phyloP scores from a whole-genome alignment of 2,888 invertebrate genomes.

The Caenorhabditis afra region DNA sequence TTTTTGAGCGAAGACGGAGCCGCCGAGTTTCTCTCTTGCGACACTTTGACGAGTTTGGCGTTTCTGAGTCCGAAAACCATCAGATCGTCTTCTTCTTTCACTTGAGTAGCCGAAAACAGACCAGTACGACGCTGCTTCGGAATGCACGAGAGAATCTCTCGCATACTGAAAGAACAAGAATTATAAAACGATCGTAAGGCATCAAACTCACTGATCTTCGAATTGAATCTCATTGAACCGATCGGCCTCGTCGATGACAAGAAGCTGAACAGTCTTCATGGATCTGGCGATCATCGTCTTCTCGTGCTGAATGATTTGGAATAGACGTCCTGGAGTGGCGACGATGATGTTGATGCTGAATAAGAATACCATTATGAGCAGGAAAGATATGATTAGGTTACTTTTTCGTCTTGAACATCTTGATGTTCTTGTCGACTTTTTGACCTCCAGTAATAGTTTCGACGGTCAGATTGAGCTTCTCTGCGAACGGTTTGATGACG shows the following conservation, averaged over 20 bases:
- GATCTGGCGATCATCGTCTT: constrained; percentile 58
- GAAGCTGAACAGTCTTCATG: constrained; percentile 83
- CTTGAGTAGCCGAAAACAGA: constrained; percentile 98
- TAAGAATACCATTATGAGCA: not conserved
- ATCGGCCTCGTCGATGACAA: constrained; percentile 97
- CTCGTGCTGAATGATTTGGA: constrained; percentile 85
- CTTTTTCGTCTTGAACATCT: constrained; percentile 71
- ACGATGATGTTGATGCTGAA: constrained; percentile 88
- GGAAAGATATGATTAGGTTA: no score
- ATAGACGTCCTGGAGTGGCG: constrained; percentile 94
- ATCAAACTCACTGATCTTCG: constrained; percentile 82
- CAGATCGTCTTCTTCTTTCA: constrained; percentile 91
- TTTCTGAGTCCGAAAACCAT: constrained; percentile 88
- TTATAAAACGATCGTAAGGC: not conserved
- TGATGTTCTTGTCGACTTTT: constrained; percentile 62
- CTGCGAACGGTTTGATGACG: constrained; percentile 65
- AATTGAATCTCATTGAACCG: constrained; percentile 94
- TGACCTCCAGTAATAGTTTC: constrained; percentile 81
- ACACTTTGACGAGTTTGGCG: constrained; percentile 68
- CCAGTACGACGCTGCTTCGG: constrained; percentile 96
- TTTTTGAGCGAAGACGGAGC: constrained; percentile 68
- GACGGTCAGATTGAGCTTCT: constrained; percentile 58
- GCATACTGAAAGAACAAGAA: constrained; percentile 83
- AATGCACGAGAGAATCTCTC: constrained; percentile 91
- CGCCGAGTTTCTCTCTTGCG: constrained; percentile 64